Conservation (phyloP, 2,113 vertebrate species). For the Cettia cetti region DNA sequence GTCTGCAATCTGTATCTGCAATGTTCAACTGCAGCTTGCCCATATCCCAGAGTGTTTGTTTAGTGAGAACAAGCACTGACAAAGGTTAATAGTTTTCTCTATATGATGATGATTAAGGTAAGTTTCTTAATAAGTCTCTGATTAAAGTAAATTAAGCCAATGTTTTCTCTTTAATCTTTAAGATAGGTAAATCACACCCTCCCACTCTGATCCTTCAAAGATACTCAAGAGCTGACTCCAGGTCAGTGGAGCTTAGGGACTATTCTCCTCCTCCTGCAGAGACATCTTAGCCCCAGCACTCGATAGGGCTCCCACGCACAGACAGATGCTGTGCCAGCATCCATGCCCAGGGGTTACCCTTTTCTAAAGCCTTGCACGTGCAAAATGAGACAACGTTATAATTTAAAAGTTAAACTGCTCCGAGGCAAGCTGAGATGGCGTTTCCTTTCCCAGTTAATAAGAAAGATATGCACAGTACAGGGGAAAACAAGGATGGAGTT, state of each 20-base stretch:
- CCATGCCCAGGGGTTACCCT: background rate
- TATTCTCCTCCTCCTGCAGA: background rate
- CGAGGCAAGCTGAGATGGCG: background rate
- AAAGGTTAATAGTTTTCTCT: constrained; percentile 2
- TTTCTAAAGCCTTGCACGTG: background rate
- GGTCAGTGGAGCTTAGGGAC: background rate
- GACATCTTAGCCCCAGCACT: background rate
- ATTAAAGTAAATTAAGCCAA: background rate
- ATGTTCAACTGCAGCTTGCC: background rate
- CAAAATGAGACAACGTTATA: background rate
- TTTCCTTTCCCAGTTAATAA: background rate
- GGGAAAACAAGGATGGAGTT: background rate
- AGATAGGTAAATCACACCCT: background rate
- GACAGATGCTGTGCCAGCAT: background rate
- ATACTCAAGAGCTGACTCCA: background rate
- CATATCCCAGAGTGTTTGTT: background rate
- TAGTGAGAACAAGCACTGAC: background rate
- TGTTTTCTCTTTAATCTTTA: constrained; percentile 29
- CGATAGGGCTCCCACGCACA: background rate
- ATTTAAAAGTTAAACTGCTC: background rate
- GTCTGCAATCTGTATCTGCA: background rate
- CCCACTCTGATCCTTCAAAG: background rate
- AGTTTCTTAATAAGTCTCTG: background rate
- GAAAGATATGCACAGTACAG: background rate
- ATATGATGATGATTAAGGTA: background rate